phyloP scores from a whole-genome alignment of 2,888 invertebrate genomes.

The Phengaris alcon region DNA sequence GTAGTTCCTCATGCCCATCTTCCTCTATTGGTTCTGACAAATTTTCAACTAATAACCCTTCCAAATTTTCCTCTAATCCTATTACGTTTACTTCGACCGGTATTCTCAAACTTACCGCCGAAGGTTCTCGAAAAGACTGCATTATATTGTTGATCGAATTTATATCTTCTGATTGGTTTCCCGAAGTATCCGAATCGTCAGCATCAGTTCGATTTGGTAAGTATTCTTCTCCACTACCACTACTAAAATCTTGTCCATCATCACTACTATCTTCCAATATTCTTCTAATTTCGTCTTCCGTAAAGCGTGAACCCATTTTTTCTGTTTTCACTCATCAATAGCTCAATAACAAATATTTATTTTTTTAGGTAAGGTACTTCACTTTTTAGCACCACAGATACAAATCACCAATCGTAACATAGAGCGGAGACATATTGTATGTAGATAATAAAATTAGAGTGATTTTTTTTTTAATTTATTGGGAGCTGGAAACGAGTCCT shows the following conservation, averaged over 20 bases:
- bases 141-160: constrained; percentile 24
- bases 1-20: constrained; percentile 27
- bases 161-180: constrained; percentile 29
- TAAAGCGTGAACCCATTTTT: constrained; percentile 2
- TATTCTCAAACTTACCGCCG: constrained; percentile 30
- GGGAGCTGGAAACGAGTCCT: too few relatives aligned
- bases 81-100: constrained; percentile 22
- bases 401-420: constrained; percentile 2
- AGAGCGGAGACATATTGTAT: constrained; percentile 17
- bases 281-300: constrained; percentile 20
- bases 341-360: not conserved
- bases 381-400: constrained; percentile 17
- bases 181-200: constrained; percentile 27
- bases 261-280: constrained; percentile 29
- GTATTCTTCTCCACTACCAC: constrained; percentile 29
- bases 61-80: constrained; percentile 28
- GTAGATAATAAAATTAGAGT: constrained; percentile 8
- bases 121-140: constrained; percentile 26
- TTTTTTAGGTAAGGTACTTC: not conserved
- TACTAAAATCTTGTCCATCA: constrained; percentile 28
- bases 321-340: constrained; percentile 5
- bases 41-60: constrained; percentile 22
- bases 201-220: constrained; percentile 30
- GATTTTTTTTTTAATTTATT: not conserved
- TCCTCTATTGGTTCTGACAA: constrained; percentile 24